These are phyloP conservation scores for Neofelis nebulosa DNA, from an alignment of 2,113 vertebrate genomes.

Conservation along the genomic window DNA sequence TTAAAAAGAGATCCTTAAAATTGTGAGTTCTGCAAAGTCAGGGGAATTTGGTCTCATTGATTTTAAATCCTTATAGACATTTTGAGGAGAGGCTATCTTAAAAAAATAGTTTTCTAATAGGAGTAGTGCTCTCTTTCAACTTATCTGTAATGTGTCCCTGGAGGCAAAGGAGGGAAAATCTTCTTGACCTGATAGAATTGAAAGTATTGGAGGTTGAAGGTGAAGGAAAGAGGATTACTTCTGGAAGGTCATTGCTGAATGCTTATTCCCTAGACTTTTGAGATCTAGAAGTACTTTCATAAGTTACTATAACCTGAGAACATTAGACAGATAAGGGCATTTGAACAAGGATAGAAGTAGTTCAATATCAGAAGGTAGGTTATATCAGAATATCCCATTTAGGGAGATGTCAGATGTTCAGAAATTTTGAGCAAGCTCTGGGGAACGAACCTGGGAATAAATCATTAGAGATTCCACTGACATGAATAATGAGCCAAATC, in stretches of 20 bases:
- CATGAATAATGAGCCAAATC: neutral
- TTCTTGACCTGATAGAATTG: neutral
- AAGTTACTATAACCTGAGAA: neutral
- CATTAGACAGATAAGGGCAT: neutral
- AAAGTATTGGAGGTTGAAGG: neutral
- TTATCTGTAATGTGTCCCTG: neutral
- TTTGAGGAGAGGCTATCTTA: neutral
- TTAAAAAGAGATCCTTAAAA: neutral
- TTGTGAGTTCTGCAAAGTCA: neutral
- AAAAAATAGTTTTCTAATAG: neutral
- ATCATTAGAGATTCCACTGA: neutral
- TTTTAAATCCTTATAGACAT: neutral
- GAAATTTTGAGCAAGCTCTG: neutral
- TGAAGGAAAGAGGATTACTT: neutral
- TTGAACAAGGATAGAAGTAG: neutral
- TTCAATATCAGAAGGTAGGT: neutral
- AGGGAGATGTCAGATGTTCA: neutral
- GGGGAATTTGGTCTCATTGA: neutral
- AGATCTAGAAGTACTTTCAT: neutral
- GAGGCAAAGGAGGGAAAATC: neutral
- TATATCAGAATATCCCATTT: neutral
- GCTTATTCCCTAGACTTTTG: neutral
- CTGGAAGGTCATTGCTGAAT: neutral
- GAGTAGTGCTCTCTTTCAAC: neutral
- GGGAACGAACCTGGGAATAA: neutral